Evolutionary conservation across 2,888 invertebrate genomes (phyloP), one percentile per base, ranked within the genome.

Genomic region (Malthinus seriepunctatus): DNA sequence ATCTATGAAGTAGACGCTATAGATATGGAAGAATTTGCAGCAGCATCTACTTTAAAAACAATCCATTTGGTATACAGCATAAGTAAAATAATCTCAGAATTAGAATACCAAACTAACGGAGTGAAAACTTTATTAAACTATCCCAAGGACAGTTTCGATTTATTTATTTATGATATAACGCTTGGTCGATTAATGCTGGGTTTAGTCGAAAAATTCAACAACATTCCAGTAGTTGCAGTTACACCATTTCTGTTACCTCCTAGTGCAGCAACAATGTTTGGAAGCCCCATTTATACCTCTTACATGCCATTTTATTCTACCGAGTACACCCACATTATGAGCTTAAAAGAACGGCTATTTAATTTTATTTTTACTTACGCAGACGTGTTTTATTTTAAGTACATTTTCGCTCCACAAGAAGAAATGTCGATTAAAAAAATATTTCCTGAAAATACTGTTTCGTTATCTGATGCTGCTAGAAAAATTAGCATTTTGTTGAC

Each of bases 401-500:
- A 62, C 33, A 52, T 55, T 8, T 64, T 55, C 33, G 58, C 61
- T 48, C 57, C 62, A 12, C 23, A 38, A 32, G 12, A 66, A n/a
- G 63, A 67, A 5, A 5, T 5, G 23, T 33, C 66, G n/a, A 23
- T 23, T 23, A 23, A 23, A 23, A 2, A 23, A 23, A 23, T 23
- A 23, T 23, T 23, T 23, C 23, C 23, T 7, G 55, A 66, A 8
- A 51, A 70, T 32, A 67, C 72, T 49, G 52, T 53, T 8, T 62
- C 55, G 33, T 59, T 71, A 44, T 48, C 69, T 4, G 59, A 68
- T 15, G 39, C 73, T 1, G 66, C 72, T 47, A 63, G 67, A 23
- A 64, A 65, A 32, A 67, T 75, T 11, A 67, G 69, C 9, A 51
- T 76, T 32, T 53, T 73, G 6, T 61, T 78, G 32, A 60, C 71